phyloP scores from a whole-genome alignment of 2,113 vertebrate genomes.

The Erinaceus europaeus region DNA sequence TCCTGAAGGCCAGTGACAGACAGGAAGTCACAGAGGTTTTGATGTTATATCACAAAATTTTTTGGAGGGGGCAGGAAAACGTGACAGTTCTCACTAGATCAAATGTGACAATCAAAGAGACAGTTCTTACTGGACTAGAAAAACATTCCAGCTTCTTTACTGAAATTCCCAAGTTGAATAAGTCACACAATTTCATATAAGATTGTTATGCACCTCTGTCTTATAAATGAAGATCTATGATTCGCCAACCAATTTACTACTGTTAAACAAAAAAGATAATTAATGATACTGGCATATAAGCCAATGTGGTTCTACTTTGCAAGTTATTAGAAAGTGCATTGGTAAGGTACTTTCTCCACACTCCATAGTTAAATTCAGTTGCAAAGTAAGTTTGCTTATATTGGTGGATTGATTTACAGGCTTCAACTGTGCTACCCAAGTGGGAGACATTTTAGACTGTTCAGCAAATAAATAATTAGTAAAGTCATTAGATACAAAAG shows the following conservation, averaged over 20 bases:
- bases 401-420: slow-evolving; percentile 67
- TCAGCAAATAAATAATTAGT: slow-evolving; percentile 73
- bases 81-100: slow-evolving; percentile 64
- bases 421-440: slow-evolving; percentile 46
- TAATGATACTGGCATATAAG: slow-evolving; percentile 62
- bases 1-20: slow-evolving; percentile 42
- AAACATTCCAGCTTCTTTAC: slow-evolving; percentile 62
- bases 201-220: slow-evolving; percentile 48
- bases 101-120: slow-evolving; percentile 58
- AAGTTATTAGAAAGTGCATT: slow-evolving; percentile 60
- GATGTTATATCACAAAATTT: slow-evolving; percentile 66
- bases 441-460: slow-evolving; percentile 69
- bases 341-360: slow-evolving; percentile 35
- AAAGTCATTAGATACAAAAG: slow-evolving; percentile 65
- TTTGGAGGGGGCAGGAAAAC: slow-evolving; percentile 66
- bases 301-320: slow-evolving; percentile 33
- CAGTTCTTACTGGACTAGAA: slow-evolving; percentile 64
- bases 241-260: slow-evolving; percentile 61
- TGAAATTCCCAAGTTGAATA: slow-evolving; percentile 77
- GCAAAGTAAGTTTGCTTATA: slow-evolving; percentile 62
- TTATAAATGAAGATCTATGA: slow-evolving; percentile 77
- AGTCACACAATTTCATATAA: slow-evolving; percentile 76
- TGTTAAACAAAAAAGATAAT: slow-evolving; percentile 69
- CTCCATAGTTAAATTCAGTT: slow-evolving; percentile 70
- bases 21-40: slow-evolving; percentile 58